Conservation (phyloP, 2,888 invertebrate species). For the Ormyrus labotus region DNA sequence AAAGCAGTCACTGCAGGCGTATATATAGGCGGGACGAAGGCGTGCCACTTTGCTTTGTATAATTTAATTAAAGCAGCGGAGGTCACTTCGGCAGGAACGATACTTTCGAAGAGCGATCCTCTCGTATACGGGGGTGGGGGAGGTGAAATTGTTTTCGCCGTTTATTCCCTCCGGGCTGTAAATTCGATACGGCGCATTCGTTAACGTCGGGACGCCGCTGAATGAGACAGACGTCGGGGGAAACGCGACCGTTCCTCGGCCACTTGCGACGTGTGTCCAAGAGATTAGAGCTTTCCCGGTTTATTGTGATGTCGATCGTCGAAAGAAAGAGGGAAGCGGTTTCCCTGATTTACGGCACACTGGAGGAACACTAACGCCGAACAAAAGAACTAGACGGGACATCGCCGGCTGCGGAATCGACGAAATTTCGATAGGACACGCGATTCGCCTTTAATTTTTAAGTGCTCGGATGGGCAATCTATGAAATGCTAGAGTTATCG, state of each 20-base stretch:
- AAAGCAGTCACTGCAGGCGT: constrained; percentile 21
- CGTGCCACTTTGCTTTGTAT: constrained; percentile 51
- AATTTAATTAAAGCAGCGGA: constrained; percentile 59
- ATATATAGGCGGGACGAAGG: background rate
- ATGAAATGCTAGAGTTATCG: too few relatives aligned
- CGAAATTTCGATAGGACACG: background rate
- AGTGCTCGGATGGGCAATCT: too few relatives aligned
- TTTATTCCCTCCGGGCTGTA: constrained; percentile 10
- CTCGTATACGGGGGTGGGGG: background rate
- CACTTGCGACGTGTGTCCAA: constrained; percentile 24
- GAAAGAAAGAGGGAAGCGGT: background rate
- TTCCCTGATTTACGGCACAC: constrained; percentile 37
- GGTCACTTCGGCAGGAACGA: constrained; percentile 19
- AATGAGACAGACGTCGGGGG: background rate
- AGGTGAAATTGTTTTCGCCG: constrained; percentile 37
- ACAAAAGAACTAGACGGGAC: constrained; percentile 14
- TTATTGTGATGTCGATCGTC: constrained; percentile 37
- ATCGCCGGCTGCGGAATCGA: background rate
- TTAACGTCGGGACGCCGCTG: constrained; percentile 20
- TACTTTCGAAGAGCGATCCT: constrained; percentile 7
- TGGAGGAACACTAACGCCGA: background rate
- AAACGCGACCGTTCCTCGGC: constrained; percentile 7
- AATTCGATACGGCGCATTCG: constrained; percentile 39
- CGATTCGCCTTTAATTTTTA: background rate
- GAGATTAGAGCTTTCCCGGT: constrained; percentile 28